Evolutionary conservation across 2,113 vertebrate species (phyloP), one percentile per base, ranked within the genome.

Genomic region (Nanorana parkeri): DNA sequence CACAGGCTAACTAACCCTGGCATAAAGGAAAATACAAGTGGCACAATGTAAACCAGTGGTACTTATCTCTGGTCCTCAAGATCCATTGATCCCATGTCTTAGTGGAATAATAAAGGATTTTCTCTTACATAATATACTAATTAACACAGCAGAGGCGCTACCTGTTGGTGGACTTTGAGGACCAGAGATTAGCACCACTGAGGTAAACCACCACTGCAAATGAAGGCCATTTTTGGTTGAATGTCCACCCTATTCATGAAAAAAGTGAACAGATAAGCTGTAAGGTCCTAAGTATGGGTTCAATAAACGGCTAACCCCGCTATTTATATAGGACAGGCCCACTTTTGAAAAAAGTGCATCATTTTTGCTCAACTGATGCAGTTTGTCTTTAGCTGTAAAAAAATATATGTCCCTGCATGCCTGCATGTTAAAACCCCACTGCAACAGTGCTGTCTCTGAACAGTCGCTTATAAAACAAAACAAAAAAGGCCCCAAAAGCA

Each of bases 361-460:
- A 36, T 16, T 47, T 19, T 11, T 41, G 65, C 11, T 36, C 15
- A 29, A 10, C 2, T 17, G 56, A 75, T 36, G 36, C 20, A 61
- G 20, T 75, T 56, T 36, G 28, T n/a, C 4, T 16, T 24, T 68
- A 41, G 41, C 4, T 32, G 17, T 66, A 20, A 17, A 16, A 65
- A 52, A 52, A 47, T 47, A 15, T 15, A 47, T 72, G 51, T 7
- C 6, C 24, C 21, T 19, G 51, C 69, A 55, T 20, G 55, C 54
- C 52, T 6, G 7, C 13, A 73, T 56, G 13, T 20, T 23, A 32
- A 47, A 36, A 60, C 28, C 28, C 52, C n/a, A 21, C 23, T 23
- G 60, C 55, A 55, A 75, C 72, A 75, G 29, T 75, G 56, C 32
- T 17, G 72, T 41, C 28, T 75, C 72, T 61, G 55, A 75, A 75